A percentile compares a stretch with the other conserved stretches of the same genome.
Evolutionary conservation across 2,797 vertebrate species (phyloP).

Genomic region (Sciurus carolinensis): DNA sequence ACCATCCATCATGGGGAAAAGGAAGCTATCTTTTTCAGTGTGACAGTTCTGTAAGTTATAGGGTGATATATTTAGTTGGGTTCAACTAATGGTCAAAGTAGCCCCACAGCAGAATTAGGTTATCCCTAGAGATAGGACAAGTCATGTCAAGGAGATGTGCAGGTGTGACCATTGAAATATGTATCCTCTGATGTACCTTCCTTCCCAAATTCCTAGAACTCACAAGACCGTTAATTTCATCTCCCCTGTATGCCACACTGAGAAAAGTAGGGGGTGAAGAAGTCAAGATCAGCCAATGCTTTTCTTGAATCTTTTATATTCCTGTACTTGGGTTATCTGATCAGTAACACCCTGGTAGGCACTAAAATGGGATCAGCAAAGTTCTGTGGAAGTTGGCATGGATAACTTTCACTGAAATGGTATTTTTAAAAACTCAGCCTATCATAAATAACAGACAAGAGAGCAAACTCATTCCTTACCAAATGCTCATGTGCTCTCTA

Average conservation of each 20-base stretch:
- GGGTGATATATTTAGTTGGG: not conserved
- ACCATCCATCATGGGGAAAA: not conserved
- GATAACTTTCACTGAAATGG: not conserved
- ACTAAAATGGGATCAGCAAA: not conserved
- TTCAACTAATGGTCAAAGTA: constrained; percentile 6
- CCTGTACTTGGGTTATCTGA: not conserved
- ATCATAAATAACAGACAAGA: not conserved
- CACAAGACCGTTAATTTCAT: not conserved
- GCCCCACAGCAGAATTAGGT: not conserved
- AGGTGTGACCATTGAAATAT: not conserved
- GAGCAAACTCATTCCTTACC: not conserved
- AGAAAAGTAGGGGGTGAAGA: not conserved
- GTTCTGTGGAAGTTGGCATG: not conserved
- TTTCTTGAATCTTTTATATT: not conserved
- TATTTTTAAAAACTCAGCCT: constrained; percentile 12
- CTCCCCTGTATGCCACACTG: not conserved
- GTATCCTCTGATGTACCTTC: not conserved
- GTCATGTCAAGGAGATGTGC: not conserved
- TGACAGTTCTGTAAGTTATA: not conserved
- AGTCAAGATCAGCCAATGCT: not conserved
- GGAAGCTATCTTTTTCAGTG: not conserved
- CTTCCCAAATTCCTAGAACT: not conserved
- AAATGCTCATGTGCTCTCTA: not conserved
- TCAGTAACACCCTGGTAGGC: not conserved
- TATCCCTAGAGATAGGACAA: not conserved